Percentiles rank a stretch among this genome's conserved stretches.
phyloP scores from a whole-genome alignment of 2,113 vertebrate species.

The Pagrus major region DNA sequence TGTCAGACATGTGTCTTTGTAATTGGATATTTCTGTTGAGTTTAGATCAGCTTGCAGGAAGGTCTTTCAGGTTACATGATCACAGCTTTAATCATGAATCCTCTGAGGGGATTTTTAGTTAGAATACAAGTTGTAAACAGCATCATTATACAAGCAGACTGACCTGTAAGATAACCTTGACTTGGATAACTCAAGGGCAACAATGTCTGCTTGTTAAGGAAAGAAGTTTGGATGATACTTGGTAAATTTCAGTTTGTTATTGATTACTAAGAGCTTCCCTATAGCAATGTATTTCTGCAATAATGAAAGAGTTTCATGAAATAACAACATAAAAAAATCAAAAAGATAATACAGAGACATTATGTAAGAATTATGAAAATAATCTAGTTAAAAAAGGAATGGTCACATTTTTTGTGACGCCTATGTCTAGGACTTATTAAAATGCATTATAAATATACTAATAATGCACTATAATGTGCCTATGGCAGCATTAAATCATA shows the following conservation, averaged over 20 bases:
- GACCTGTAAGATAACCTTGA: slow-evolving; percentile 18
- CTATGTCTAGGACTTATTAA: too few relatives aligned
- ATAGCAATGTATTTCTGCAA: neutral
- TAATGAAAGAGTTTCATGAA: neutral
- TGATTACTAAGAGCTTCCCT: neutral
- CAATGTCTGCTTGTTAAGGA: neutral
- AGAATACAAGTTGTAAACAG: slow-evolving; percentile 39
- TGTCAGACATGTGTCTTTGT: neutral
- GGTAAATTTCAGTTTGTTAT: too few relatives aligned
- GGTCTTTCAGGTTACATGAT: neutral
- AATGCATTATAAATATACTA: too few relatives aligned
- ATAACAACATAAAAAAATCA: neutral
- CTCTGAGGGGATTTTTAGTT: slow-evolving; percentile 3
- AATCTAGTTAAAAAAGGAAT: too few relatives aligned
- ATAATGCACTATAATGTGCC: too few relatives aligned
- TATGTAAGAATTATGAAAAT: too few relatives aligned
- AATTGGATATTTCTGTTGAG: neutral
- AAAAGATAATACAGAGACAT: neutral
- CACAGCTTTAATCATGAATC: slow-evolving; percentile 36
- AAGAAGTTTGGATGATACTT: neutral
- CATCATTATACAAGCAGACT: slow-evolving; percentile 26
- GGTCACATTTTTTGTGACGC: too few relatives aligned
- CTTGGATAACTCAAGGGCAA: slow-evolving; percentile 16
- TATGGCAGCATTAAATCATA: too few relatives aligned
- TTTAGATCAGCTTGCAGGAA: neutral